These are phyloP conservation scores for Dallia pectoralis DNA, from an alignment of 2,797 vertebrate species.

Conservation along the genomic window DNA sequence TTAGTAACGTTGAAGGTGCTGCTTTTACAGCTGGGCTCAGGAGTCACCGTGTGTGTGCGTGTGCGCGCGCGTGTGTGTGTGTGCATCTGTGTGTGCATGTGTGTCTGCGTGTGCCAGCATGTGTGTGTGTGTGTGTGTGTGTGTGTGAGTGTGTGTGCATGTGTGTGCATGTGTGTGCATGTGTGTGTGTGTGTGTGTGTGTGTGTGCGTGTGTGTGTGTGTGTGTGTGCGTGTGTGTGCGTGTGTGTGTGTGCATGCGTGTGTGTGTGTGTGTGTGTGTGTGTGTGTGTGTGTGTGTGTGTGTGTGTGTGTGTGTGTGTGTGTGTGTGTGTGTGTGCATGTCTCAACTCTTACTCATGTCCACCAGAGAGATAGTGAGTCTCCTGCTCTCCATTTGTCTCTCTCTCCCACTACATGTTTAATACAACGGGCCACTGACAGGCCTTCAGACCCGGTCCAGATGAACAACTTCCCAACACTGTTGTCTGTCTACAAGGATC, in stretches of 20 bases:
- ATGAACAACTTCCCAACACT: slow-evolving; percentile 56
- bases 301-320: slow-evolving; percentile 6
- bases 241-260: background rate
- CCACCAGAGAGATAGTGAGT: background rate
- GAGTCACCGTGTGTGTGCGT: background rate
- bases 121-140: background rate
- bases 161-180: slow-evolving; percentile 14
- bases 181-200: background rate
- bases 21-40: slow-evolving; percentile 20
- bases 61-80: slow-evolving; percentile 7
- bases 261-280: slow-evolving; percentile 14
- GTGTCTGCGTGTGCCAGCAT: no score
- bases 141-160: slow-evolving; percentile 4
- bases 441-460: slow-evolving; percentile 29
- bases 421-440: slow-evolving; percentile 39
- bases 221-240: background rate
- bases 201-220: slow-evolving; percentile 11
- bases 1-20: slow-evolving; percentile 35
- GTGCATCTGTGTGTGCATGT: background rate
- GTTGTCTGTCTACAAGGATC: slow-evolving; percentile 59
- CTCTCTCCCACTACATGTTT: slow-evolving; percentile 48
- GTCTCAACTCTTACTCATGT: background rate
- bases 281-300: background rate
- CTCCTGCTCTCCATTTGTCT: slow-evolving; percentile 24
- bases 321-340: slow-evolving; percentile 15